Conservation (phyloP, 2,888 invertebrate species). For the Nematopogon swammerdamellus region DNA sequence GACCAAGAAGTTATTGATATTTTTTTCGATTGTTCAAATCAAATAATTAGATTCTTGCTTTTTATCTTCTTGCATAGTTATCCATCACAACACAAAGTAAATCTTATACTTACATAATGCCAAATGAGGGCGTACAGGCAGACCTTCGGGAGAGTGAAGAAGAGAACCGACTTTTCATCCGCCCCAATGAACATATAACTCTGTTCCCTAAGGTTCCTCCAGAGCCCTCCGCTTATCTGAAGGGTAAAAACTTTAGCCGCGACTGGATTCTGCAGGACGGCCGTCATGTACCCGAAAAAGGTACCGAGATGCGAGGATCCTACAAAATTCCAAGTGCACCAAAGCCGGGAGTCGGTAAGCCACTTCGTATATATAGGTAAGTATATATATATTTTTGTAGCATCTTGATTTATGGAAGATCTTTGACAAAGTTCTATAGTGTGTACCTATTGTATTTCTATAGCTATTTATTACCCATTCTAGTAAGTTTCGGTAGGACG, state of each 20-base stretch:
- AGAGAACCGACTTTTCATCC: constrained; percentile 29
- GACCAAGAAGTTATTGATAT: no score
- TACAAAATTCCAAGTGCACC: constrained; percentile 28
- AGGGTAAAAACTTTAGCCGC: constrained; percentile 34
- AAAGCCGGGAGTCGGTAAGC: constrained; percentile 23
- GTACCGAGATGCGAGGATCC: constrained; percentile 37
- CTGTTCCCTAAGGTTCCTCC: constrained; percentile 37
- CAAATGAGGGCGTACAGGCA: constrained; percentile 30
- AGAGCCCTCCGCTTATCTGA: constrained; percentile 39
- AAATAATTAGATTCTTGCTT: no score
- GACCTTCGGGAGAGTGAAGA: constrained; percentile 27
- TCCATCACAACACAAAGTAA: no score
- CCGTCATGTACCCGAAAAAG: constrained; percentile 26
- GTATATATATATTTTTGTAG: no score
- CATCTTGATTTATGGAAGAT: background rate
- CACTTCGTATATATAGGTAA: no score
- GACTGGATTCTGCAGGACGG: constrained; percentile 47
- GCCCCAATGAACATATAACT: constrained; percentile 33
- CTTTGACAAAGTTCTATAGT: background rate
- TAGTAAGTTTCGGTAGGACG: no score
- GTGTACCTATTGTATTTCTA: background rate
- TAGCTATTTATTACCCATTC: background rate
- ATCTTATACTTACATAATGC: no score
- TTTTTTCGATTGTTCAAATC: no score
- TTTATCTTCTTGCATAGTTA: no score